A percentile compares a stretch with the other conserved stretches of the same genome.
phyloP scores from a whole-genome alignment of 92 coral and sea anemone species.

The Paragorgia papillata region DNA sequence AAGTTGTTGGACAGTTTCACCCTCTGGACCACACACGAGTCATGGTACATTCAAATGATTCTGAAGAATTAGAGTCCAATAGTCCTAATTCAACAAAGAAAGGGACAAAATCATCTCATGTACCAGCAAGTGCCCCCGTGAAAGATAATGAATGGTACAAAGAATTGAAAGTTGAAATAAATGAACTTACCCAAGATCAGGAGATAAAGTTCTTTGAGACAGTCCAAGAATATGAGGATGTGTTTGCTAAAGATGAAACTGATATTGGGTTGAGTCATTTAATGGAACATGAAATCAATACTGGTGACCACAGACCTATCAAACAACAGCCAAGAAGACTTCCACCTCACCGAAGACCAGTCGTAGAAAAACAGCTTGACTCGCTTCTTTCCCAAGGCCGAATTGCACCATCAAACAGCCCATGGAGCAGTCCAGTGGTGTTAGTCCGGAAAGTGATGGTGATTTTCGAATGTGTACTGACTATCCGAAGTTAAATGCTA shows the following conservation, averaged over 20 bases:
- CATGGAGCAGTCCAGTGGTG: constrained; percentile 60
- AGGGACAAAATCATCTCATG: neutral
- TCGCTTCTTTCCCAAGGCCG: constrained; percentile 51
- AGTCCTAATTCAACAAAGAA: constrained; percentile 11
- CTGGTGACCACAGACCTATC: constrained; percentile 56
- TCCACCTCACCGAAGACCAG: constrained; percentile 36
- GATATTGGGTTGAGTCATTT: constrained; percentile 58
- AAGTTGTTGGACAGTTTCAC: constrained; percentile 54
- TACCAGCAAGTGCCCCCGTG: neutral
- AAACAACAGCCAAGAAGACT: constrained; percentile 52
- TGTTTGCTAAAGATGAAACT: constrained; percentile 48
- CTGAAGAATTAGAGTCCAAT: neutral
- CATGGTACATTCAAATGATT: constrained; percentile 39
- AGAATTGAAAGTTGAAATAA: constrained; percentile 22
- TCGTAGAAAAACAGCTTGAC: constrained; percentile 33
- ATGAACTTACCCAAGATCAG: constrained; percentile 52
- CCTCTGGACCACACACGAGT: constrained; percentile 51
- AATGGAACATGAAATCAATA: constrained; percentile 55
- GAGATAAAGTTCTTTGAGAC: constrained; percentile 26
- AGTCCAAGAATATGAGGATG: constrained; percentile 49
- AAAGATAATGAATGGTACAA: constrained; percentile 8
- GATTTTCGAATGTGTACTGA: no score
- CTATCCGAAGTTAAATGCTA: constrained; percentile 38
- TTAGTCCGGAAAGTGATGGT: constrained; percentile 51
- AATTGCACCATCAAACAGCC: constrained; percentile 45